Base-by-base conservation (phyloP, 1,140 invertebrate species). In the Drosophila grimshawi region DNA sequence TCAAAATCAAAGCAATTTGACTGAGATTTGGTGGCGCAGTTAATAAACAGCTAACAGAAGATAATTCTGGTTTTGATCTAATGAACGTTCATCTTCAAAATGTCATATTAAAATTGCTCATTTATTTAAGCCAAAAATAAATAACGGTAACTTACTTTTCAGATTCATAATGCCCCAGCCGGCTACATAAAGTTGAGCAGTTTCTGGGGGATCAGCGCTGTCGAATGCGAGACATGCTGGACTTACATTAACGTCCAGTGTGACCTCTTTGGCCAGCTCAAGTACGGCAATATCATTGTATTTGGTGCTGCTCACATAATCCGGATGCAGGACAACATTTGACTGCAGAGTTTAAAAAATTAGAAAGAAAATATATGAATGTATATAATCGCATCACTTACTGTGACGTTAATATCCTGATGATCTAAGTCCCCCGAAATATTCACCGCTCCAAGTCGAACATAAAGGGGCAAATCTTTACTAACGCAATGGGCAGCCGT, bases 401-500 rank as follows among this genome's bases (percentile, higher is more conserved):
- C 82, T 65, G n/a, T 29, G 49, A 88, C 11, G 19, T 30, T 10
- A 8, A 86, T 80, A n/a, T 88, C 83, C 77, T 74, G 60, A 55
- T 71, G 60, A 11, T 32, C 3, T 0, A 2, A 2, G n/a, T 60
- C 55, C 2, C 45, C 11, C 1, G 69, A 68, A 4, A 89, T 61
- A 32, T 91, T 77, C 10, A 92, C 82, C 5, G 80, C 64, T 29
- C 91, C 91, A 33, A 92, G 43, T 3, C 91, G 86, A 1, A 86
- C 91, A 48, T 76, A 76, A 3, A 62, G 48, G 4, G 91, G 89
- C 1, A 6, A 33, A 0, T 49, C 32, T 27, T 57, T 72, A 8
- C 80, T 94, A 2, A 97, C 92, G 72, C 97, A 97, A 89, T 97
- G 97, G 4, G 96, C 96, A 0, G 97, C 97, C 0, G 97, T 97